phyloP scores from a whole-genome alignment of 2,888 invertebrate species.

The Amiota communis region DNA sequence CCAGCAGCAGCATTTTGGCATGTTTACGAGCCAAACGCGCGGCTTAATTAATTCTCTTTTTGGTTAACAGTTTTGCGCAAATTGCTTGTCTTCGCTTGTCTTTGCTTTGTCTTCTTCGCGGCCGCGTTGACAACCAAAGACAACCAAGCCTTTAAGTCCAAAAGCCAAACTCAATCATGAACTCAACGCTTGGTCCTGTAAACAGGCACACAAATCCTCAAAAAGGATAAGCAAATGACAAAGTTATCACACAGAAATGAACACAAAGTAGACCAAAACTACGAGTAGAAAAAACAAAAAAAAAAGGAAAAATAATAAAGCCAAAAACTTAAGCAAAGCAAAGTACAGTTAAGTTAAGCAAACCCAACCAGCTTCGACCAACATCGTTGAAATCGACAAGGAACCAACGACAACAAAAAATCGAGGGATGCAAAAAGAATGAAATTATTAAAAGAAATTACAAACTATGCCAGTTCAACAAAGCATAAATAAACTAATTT shows the following conservation, averaged over 20 bases:
- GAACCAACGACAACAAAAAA: too few species aligned
- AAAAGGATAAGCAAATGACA: background rate
- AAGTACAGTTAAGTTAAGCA: background rate
- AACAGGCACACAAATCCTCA: conserved; percentile 3
- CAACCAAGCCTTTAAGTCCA: conserved; percentile 46
- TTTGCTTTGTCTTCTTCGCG: conserved; percentile 54
- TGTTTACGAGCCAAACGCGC: conserved; percentile 50
- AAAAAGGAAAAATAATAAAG: conserved; percentile 29
- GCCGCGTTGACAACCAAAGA: conserved; percentile 52
- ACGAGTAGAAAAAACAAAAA: conserved; percentile 14
- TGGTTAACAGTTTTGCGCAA: conserved; percentile 63
- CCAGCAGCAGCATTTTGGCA: background rate
- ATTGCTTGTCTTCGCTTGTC: conserved; percentile 56
- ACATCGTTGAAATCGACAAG: conserved; percentile 40
- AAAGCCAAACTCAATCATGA: conserved; percentile 39
- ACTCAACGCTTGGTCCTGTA: background rate
- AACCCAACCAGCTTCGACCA: conserved; percentile 40
- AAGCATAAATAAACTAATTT: conserved; percentile 65
- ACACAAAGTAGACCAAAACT: background rate
- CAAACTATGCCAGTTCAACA: conserved; percentile 52
- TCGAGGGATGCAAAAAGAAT: conserved; percentile 22
- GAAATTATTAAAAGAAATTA: conserved; percentile 55
- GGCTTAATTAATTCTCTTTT: conserved; percentile 64
- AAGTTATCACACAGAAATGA: background rate
- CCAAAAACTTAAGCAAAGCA: conserved; percentile 34